These are phyloP conservation scores for Drosophila kurseongensis DNA, from an alignment of 1,140 invertebrate species.

Conservation along the genomic window DNA sequence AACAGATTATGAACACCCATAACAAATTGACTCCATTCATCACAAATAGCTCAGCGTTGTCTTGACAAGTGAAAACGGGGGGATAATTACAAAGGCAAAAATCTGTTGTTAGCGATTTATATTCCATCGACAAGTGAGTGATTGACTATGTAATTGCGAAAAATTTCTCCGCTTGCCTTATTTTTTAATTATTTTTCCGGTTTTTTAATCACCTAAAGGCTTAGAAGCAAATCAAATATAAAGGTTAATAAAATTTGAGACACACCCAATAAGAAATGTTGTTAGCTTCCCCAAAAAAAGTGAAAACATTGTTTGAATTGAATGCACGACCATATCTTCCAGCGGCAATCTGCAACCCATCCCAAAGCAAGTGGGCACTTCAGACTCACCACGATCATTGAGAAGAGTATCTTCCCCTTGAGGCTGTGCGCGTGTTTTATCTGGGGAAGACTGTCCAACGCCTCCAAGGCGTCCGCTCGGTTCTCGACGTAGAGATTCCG, in stretches of 20 bases:
- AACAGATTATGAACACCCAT: conserved; percentile 2
- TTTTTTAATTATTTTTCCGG: not conserved
- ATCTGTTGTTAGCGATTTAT: not conserved
- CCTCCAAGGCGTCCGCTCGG: conserved; percentile 93
- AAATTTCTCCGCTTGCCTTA: not conserved
- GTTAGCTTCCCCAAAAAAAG: conserved; percentile 4
- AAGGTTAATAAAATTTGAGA: not conserved
- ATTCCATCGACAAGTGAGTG: conserved; percentile 1
- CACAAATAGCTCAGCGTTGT: not conserved
- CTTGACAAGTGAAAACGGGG: conserved; percentile 19
- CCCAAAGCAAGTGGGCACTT: not conserved
- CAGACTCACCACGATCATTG: conserved; percentile 95
- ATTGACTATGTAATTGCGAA: conserved; percentile 1
- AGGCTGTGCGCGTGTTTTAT: conserved; percentile 93
- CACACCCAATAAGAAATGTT: conserved; percentile 24
- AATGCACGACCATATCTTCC: conserved; percentile 3
- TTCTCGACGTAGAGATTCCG: conserved; percentile 93
- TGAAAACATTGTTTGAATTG: conserved; percentile 25
- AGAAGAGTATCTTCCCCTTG: conserved; percentile 97
- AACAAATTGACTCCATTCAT: conserved; percentile 2
- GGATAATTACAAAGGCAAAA: conserved; percentile 8
- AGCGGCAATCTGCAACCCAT: not conserved
- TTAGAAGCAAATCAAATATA: not conserved
- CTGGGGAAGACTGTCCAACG: conserved; percentile 91
- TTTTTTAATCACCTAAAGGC: not conserved